These are phyloP conservation scores for Lasioglossum oenotherae DNA, from an alignment of 2,888 invertebrate genomes.

Conservation along the genomic window DNA sequence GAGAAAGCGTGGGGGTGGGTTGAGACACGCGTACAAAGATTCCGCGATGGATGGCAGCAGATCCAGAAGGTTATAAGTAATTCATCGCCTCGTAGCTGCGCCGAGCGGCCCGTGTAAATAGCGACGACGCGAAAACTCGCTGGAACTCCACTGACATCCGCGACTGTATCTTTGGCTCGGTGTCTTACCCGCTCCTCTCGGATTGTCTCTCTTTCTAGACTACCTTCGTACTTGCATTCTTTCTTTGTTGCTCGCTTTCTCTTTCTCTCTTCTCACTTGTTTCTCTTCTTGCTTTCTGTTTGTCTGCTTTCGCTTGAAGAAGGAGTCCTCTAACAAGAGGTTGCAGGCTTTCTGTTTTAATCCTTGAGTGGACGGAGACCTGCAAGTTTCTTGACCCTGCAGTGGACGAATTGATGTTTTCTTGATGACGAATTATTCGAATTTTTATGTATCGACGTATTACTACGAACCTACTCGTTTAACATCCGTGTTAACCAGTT, in stretches of 20 bases:
- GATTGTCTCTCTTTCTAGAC: not conserved
- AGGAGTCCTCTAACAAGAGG: constrained; percentile 1
- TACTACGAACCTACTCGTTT: not conserved
- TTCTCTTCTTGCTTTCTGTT: not conserved
- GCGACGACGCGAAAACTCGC: constrained; percentile 47
- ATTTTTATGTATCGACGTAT: not conserved
- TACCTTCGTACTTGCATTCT: not conserved
- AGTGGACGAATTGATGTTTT: not conserved
- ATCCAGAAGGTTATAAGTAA: constrained; percentile 70
- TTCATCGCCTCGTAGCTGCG: constrained; percentile 68
- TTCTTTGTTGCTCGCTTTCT: not conserved
- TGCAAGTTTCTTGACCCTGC: not conserved
- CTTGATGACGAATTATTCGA: not conserved
- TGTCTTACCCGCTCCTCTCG: not conserved
- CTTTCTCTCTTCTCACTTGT: not conserved
- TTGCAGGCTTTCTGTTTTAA: not conserved
- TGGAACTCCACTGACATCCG: constrained; percentile 51
- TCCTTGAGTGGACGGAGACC: not conserved
- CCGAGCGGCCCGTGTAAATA: constrained; percentile 65
- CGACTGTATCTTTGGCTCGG: constrained; percentile 44
- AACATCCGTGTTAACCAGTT: too few relatives aligned
- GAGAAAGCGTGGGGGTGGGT: not conserved
- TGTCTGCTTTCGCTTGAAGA: not conserved
- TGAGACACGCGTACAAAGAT: constrained; percentile 42
- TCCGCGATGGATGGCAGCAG: constrained; percentile 24